These are phyloP conservation scores for Smittia sp. DNA, from an alignment of 2,888 invertebrate genomes.

Conservation along the genomic window DNA sequence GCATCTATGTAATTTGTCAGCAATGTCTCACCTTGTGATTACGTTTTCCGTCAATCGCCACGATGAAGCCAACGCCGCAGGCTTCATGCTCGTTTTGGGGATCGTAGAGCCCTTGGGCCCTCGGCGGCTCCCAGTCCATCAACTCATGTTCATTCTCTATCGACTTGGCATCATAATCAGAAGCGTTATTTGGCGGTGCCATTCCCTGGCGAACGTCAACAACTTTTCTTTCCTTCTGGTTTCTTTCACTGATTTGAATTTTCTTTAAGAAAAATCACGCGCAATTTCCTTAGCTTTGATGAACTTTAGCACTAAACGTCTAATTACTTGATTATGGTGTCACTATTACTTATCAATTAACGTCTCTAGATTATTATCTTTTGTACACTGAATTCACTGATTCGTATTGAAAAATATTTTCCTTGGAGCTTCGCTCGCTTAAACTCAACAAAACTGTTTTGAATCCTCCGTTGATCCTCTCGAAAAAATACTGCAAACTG, in stretches of 20 bases:
- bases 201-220: background rate
- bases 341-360: background rate
- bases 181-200: conserved; percentile 20
- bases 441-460: background rate
- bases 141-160: conserved; percentile 11
- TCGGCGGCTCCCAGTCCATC: conserved; percentile 78
- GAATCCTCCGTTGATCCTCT: background rate
- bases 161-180: background rate
- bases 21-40: conserved; percentile 74
- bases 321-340: background rate
- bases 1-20: background rate
- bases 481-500: background rate
- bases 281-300: background rate
- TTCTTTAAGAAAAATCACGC: background rate
- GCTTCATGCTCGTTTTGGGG: conserved; percentile 94
- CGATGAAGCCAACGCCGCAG: conserved; percentile 98
- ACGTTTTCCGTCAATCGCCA: conserved; percentile 92
- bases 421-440: too few relatives aligned
- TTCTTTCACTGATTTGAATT: background rate
- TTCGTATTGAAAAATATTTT: too few relatives aligned
- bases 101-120: conserved; percentile 92
- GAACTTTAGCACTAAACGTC: background rate
- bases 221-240: background rate
- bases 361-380: background rate
- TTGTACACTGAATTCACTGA: background rate